These are phyloP conservation scores for Pristionchus mayeri DNA, from an alignment of 2,888 invertebrate genomes.

Conservation along the genomic window DNA sequence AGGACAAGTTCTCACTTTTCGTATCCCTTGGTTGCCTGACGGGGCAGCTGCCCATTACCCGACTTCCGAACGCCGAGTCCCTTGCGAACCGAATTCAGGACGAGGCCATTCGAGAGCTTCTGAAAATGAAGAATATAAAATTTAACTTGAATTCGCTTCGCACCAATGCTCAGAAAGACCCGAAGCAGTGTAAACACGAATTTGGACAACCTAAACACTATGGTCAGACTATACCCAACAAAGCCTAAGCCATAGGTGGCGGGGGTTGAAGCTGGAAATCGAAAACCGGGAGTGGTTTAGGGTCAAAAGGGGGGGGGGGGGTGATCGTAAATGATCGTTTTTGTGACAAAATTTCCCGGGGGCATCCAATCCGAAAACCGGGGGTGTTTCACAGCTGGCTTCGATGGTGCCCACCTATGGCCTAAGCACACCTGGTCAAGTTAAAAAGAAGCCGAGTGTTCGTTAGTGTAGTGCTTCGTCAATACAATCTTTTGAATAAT, in stretches of 20 bases:
- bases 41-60: background rate
- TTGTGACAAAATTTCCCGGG: background rate
- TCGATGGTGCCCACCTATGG: too few relatives aligned
- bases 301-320: too few relatives aligned
- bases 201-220: background rate
- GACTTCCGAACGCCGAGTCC: background rate
- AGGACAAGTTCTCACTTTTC: background rate
- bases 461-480: too few relatives aligned
- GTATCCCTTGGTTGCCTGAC: background rate
- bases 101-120: constrained; percentile 15
- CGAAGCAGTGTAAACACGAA: background rate
- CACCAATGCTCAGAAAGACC: background rate
- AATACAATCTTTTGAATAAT: background rate
- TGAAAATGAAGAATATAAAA: background rate
- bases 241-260: too few relatives aligned
- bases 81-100: constrained; percentile 24
- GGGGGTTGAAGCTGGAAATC: too few relatives aligned
- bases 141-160: background rate
- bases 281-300: too few relatives aligned
- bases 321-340: too few relatives aligned
- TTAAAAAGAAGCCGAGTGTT: background rate
- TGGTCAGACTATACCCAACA: too few relatives aligned
- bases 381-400: too few relatives aligned
- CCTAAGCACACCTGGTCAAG: background rate
- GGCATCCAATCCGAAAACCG: too few relatives aligned